A percentile compares a stretch with the other conserved stretches of the same genome.
phyloP scores from a whole-genome alignment of 2,113 vertebrate genomes.

The Poeciliopsis retropinna region DNA sequence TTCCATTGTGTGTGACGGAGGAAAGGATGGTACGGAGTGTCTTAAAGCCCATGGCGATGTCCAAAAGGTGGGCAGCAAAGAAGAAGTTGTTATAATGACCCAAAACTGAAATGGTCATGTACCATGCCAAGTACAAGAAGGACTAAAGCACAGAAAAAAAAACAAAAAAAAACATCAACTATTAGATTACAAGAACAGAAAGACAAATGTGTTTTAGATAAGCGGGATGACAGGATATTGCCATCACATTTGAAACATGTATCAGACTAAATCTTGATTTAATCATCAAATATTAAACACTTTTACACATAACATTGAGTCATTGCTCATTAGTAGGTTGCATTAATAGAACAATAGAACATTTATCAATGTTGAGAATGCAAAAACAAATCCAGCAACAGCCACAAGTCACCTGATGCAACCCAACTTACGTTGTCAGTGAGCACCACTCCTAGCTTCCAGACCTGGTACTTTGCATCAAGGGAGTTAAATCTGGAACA shows the following conservation, averaged over 20 bases:
- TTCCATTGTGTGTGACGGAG: constrained; percentile 78
- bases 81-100: constrained; percentile 80
- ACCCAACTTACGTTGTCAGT: constrained; percentile 90
- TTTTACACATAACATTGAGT: not conserved
- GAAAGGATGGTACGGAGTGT: constrained; percentile 76
- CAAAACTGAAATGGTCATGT: constrained; percentile 71
- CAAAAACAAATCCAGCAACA: constrained; percentile 14
- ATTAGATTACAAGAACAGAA: constrained; percentile 46
- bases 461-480: constrained; percentile 95
- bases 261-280: constrained; percentile 32
- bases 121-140: constrained; percentile 75
- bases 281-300: constrained; percentile 32
- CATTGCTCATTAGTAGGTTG: constrained; percentile 16
- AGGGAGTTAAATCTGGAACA: constrained; percentile 85
- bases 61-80: constrained; percentile 76
- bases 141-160: constrained; percentile 66
- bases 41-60: constrained; percentile 78
- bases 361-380: constrained; percentile 10
- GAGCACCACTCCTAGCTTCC: constrained; percentile 96
- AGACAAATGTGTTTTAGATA: constrained; percentile 65
- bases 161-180: constrained; percentile 34
- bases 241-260: constrained; percentile 22
- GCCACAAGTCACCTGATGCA: not conserved
- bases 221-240: constrained; percentile 70
- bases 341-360: constrained; percentile 13